Percentiles rank a stretch among this genome's conserved stretches.
Conservation (phyloP, 2,113 vertebrate species). For the Elgaria multicarinata region DNA sequence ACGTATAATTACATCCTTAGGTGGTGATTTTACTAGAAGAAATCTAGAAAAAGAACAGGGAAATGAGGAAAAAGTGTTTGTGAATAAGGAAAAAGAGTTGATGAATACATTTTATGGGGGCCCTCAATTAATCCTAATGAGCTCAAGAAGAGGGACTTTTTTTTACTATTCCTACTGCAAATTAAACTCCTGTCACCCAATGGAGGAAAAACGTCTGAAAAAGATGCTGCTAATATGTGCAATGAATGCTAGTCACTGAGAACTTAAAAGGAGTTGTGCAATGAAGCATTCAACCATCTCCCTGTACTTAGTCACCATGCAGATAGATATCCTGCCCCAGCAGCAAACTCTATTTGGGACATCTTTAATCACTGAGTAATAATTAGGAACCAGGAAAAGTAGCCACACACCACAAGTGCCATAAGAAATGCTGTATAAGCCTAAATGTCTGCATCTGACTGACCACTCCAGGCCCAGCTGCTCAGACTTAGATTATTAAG, state of each 20-base stretch:
- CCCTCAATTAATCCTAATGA: neutral
- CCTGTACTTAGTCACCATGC: neutral
- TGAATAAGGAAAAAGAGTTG: neutral
- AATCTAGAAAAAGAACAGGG: neutral
- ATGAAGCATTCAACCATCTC: neutral
- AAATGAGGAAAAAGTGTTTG: neutral
- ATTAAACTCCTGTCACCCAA: neutral
- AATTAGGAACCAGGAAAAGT: neutral
- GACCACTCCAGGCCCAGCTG: neutral
- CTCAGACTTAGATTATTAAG: accelerated
- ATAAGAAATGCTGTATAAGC: neutral
- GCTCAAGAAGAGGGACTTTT: neutral
- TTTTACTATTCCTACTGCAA: neutral
- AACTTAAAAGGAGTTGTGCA: conserved; percentile 6
- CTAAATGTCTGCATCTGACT: conserved; percentile 7
- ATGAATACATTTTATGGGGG: neutral
- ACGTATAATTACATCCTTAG: neutral
- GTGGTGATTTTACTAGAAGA: neutral
- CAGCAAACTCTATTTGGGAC: neutral
- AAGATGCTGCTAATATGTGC: neutral
- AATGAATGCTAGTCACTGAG: neutral
- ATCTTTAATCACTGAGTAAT: neutral
- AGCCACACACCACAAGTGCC: neutral
- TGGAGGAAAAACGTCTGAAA: conserved; percentile 7
- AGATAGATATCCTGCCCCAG: neutral